Base-by-base conservation (phyloP, 2,113 vertebrate species). In the Arenaria interpres region DNA sequence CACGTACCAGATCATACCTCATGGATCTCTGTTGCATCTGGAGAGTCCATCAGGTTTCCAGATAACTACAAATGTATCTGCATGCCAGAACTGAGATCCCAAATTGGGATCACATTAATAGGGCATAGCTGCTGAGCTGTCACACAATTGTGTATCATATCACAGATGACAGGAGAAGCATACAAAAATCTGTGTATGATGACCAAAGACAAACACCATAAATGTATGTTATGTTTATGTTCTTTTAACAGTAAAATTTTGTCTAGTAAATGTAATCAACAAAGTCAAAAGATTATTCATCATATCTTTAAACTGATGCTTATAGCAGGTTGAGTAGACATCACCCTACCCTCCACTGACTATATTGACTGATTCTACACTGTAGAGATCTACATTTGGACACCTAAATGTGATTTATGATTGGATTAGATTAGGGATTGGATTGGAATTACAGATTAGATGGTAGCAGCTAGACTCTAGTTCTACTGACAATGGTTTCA, bases 311-410 rank as follows among this genome's bases (percentile, higher is more conserved):
- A 57, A 5, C 1, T 28, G n/a, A 25, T 66, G 14, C 37, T 10
- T 77, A 21, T 30, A 89, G 20, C 28, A 50, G 13, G 4, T 76
- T 66, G 66, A 8, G 33, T 24, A 74, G 32, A 45, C 3, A 32
- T 11, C 45, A 24, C 12, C 9, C 53, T 66, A 39, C 16, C 9
- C 11, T 62, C 3, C 28, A 75, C 4, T 10, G 9, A 18, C 18
- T 53, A 2, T 10, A 18, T 18, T 54, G 37, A 41, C 13, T 8
- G 32, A 68, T 69, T 67, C 18, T 45, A 12, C 3, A 33, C 18
- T 0, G 0, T 0, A 56, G 19, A 53, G 17, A n/a, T 71, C 24
- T 67, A 21, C 2, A 11, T 54, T 71, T 81, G 35, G 19, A 46
- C n/a, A 37, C 11, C 23, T 16, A 4, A 74, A 37, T 63, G 41